Percentiles rank a stretch among this genome's conserved stretches.
phyloP scores from a whole-genome alignment of 2,113 vertebrate species.

The Empidonax alnorum region DNA sequence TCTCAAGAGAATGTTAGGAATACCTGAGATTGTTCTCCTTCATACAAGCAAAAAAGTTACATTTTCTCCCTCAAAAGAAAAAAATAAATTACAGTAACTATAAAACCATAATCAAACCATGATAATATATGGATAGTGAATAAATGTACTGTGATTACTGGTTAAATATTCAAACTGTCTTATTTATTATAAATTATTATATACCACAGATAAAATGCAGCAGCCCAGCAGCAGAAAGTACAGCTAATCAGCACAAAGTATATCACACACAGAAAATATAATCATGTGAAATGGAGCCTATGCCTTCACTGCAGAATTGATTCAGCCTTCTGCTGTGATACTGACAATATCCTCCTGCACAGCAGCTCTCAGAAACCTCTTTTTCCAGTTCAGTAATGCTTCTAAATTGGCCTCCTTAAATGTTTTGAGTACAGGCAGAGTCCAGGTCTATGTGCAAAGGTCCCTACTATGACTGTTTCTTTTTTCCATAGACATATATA shows the following conservation, averaged over 20 bases:
- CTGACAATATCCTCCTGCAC: not conserved
- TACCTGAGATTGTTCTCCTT: not conserved
- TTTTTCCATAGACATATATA: not conserved
- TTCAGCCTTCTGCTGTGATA: not conserved
- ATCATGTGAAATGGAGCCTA: not conserved
- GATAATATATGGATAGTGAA: not conserved
- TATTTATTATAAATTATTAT: not conserved
- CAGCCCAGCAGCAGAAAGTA: constrained; percentile 37
- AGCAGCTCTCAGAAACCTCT: not conserved
- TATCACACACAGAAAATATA: not conserved
- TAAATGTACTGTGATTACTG: not conserved
- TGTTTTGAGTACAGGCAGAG: not conserved
- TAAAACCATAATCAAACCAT: not conserved
- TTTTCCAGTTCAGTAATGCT: not conserved
- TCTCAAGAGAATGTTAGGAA: not conserved
- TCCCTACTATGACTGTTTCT: not conserved
- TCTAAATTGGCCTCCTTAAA: not conserved
- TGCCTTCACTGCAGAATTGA: not conserved
- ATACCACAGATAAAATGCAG: constrained; percentile 5
- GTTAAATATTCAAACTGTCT: not conserved
- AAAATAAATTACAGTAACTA: not conserved
- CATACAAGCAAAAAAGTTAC: not conserved
- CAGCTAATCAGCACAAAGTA: constrained; percentile 26
- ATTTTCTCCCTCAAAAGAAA: not conserved
- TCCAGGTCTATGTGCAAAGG: not conserved